phyloP scores from a whole-genome alignment of 2,888 invertebrate genomes.

The Lydus trimaculatus region DNA sequence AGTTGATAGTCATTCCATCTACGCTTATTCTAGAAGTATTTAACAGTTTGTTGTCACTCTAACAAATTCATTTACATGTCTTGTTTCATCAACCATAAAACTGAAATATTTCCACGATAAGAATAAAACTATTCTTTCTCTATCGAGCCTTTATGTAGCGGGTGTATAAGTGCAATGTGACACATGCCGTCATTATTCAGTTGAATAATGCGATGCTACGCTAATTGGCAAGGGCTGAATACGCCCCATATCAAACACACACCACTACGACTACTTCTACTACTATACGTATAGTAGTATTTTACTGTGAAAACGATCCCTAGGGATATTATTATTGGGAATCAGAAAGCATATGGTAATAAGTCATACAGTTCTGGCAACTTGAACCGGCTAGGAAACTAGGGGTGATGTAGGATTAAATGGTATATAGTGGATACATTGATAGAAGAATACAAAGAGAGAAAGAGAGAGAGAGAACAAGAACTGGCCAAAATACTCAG shows the following conservation, averaged over 20 bases:
- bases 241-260: conserved; percentile 32
- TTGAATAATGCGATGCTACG: conserved; percentile 54
- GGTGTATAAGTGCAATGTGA: conserved; percentile 59
- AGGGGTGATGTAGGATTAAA: not conserved
- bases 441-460: not conserved
- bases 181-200: conserved; percentile 60
- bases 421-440: not conserved
- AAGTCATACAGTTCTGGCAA: conserved; percentile 42
- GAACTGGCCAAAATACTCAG: not conserved
- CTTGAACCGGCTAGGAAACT: conserved; percentile 25
- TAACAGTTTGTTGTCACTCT: not conserved
- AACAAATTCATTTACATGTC: not conserved
- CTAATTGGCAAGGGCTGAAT: conserved; percentile 56
- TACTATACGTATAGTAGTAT: conserved; percentile 34
- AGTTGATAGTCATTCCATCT: not conserved
- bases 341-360: conserved; percentile 54
- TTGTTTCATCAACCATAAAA: not conserved
- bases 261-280: conserved; percentile 32
- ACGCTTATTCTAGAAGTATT: not conserved
- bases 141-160: not conserved
- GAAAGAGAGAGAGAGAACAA: not conserved
- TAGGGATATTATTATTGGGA: conserved; percentile 52
- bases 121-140: not conserved
- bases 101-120: not conserved
- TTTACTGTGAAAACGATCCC: conserved; percentile 49